These are phyloP conservation scores for Epinephelus cyanopodus DNA, from an alignment of 2,113 vertebrate genomes.

Conservation along the genomic window DNA sequence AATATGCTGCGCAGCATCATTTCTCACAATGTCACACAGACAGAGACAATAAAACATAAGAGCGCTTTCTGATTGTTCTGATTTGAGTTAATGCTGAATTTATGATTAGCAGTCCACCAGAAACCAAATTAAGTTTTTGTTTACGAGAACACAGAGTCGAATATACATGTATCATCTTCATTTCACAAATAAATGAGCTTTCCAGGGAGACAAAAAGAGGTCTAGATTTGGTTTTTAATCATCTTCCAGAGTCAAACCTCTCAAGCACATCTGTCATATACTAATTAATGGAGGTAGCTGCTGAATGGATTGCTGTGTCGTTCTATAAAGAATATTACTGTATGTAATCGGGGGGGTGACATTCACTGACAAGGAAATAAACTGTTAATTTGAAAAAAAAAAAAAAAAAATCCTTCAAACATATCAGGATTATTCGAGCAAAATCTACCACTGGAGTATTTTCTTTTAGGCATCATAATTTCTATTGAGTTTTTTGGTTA, in stretches of 20 bases:
- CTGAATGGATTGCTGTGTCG: conserved; percentile 22
- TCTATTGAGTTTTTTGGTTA: conserved; percentile 3
- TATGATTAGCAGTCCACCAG: conserved; percentile 15
- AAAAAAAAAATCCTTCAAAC: neutral
- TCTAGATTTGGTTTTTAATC: conserved; percentile 56
- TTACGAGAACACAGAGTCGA: conserved; percentile 2
- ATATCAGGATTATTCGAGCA: neutral
- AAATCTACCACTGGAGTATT: neutral
- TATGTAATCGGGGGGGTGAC: conserved; percentile 4
- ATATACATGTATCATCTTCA: conserved; percentile 20
- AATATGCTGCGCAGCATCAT: neutral
- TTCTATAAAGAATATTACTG: conserved; percentile 11
- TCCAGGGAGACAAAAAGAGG: conserved; percentile 3
- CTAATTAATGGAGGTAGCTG: conserved; percentile 40
- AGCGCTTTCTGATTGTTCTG: conserved; percentile 6
- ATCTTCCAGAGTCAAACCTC: conserved; percentile 41
- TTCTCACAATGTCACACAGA: conserved; percentile 17
- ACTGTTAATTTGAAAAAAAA: neutral
- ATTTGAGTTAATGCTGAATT: neutral
- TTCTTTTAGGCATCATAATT: neutral
- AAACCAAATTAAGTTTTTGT: conserved; percentile 33
- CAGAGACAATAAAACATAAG: neutral
- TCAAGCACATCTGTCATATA: conserved; percentile 54
- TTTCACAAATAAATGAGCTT: conserved; percentile 48
- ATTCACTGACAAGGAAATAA: conserved; percentile 27